Conservation (phyloP, 1,140 invertebrate species). For the Aricia agestis region DNA sequence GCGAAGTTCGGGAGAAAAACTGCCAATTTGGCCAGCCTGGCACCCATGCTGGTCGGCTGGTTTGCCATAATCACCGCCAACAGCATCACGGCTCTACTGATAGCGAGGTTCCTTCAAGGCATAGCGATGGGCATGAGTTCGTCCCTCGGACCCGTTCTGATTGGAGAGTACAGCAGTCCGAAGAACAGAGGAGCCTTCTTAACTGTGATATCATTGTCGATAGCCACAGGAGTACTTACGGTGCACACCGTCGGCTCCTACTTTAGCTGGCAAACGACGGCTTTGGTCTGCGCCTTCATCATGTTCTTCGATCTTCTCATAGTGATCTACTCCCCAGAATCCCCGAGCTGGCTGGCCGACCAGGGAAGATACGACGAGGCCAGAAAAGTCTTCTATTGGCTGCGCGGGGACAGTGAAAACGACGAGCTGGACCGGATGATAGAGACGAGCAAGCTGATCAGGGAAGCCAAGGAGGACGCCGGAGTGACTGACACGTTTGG, state of each 20-base stretch:
- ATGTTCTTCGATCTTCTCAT: constrained; percentile 16
- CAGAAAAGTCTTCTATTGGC: constrained; percentile 39
- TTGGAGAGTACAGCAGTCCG: constrained; percentile 50
- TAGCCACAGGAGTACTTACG: too few relatives aligned
- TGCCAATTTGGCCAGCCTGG: constrained; percentile 47
- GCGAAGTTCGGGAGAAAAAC: constrained; percentile 47
- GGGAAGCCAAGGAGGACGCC: constrained; percentile 33
- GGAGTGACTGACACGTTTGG: constrained; percentile 28
- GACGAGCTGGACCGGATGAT: too few relatives aligned
- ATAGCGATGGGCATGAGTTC: too few relatives aligned
- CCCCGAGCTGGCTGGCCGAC: constrained; percentile 42
- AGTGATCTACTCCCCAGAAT: constrained; percentile 41
- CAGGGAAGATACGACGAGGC: constrained; percentile 37
- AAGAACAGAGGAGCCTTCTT: constrained; percentile 47
- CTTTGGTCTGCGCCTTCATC: constrained; percentile 26
- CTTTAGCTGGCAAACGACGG: constrained; percentile 45
- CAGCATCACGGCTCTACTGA: constrained; percentile 8
- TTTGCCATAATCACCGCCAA: constrained; percentile 45
- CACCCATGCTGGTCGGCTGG: constrained; percentile 51
- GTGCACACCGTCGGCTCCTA: constrained; percentile 27
- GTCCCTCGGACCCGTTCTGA: constrained; percentile 44
- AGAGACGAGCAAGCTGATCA: constrained; percentile 40
- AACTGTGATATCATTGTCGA: constrained; percentile 33
- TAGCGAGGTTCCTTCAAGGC: too few relatives aligned
- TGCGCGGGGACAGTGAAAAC: constrained; percentile 35